These are phyloP conservation scores for Leptopilina syphax DNA, from an alignment of 2,888 invertebrate species.

Conservation along the genomic window DNA sequence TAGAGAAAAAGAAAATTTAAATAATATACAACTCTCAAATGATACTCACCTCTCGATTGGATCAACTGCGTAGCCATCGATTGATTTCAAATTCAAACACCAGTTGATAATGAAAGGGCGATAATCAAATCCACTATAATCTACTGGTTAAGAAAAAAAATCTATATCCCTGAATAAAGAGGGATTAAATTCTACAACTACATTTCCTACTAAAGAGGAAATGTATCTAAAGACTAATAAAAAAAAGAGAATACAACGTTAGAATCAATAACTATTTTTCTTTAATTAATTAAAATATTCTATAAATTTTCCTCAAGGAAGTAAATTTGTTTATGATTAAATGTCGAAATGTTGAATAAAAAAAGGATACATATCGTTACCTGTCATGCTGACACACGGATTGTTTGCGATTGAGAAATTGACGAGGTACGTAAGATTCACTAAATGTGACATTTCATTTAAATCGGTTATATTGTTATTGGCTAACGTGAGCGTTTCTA, in stretches of 20 bases:
- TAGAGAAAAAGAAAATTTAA: neutral
- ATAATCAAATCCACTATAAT: conserved; percentile 90
- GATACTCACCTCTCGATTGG: conserved; percentile 90
- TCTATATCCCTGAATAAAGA: conserved; percentile 43
- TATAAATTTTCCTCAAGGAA: too few relatives aligned
- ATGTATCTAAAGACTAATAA: too few relatives aligned
- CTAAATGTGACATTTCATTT: conserved; percentile 90
- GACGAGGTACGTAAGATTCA: conserved; percentile 85
- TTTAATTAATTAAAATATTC: too few relatives aligned
- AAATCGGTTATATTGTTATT: conserved; percentile 91
- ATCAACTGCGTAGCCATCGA: conserved; percentile 93
- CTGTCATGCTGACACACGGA: conserved; percentile 90
- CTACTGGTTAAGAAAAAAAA: conserved; percentile 73
- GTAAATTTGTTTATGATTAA: neutral
- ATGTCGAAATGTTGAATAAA: conserved; percentile 36
- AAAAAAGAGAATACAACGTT: too few relatives aligned
- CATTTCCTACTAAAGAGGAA: too few relatives aligned
- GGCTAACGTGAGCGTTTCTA: conserved; percentile 87
- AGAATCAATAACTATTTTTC: too few relatives aligned
- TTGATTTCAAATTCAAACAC: conserved; percentile 91
- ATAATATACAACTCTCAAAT: conserved; percentile 3
- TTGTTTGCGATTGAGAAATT: conserved; percentile 92
- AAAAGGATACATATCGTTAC: conserved; percentile 89
- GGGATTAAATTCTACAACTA: neutral
- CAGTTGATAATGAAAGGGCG: conserved; percentile 95